Percentiles rank a stretch among this genome's conserved stretches.
phyloP scores from a whole-genome alignment of 2,113 vertebrate genomes.

The Apteryx owenii region DNA sequence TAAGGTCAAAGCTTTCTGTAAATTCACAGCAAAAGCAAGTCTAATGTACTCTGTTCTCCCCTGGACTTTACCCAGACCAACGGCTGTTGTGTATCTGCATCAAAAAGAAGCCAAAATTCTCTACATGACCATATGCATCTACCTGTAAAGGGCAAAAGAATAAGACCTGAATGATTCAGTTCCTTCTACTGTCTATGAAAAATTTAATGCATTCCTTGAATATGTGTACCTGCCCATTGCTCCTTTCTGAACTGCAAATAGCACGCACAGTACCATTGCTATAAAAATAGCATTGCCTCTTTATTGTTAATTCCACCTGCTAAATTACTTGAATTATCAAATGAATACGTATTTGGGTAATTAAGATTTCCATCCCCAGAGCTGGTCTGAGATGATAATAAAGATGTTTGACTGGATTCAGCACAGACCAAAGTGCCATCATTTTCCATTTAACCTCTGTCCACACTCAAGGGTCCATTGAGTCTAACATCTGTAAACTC shows the following conservation, averaged over 20 bases:
- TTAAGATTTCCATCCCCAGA: neutral
- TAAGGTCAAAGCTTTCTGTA: conserved; percentile 16
- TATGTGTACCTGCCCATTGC: neutral
- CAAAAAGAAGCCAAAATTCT: neutral
- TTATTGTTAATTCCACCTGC: neutral
- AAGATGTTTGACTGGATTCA: neutral
- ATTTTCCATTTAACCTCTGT: neutral
- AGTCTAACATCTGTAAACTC: neutral
- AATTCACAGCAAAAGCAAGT: conserved; percentile 13
- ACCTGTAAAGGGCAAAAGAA: neutral
- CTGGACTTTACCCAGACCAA: neutral
- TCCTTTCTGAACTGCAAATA: neutral
- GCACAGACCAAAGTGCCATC: neutral
- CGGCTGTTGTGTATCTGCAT: neutral
- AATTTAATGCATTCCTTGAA: neutral
- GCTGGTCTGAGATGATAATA: neutral
- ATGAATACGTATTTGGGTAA: neutral
- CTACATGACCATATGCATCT: neutral
- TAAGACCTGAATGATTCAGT: neutral
- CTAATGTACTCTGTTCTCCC: neutral
- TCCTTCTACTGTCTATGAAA: neutral
- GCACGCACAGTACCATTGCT: neutral
- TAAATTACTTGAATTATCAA: neutral
- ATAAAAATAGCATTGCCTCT: neutral
- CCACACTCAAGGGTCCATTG: neutral